Evolutionary conservation across 2,888 invertebrate genomes (phyloP).

Genomic region (Amphipoea lucens): DNA sequence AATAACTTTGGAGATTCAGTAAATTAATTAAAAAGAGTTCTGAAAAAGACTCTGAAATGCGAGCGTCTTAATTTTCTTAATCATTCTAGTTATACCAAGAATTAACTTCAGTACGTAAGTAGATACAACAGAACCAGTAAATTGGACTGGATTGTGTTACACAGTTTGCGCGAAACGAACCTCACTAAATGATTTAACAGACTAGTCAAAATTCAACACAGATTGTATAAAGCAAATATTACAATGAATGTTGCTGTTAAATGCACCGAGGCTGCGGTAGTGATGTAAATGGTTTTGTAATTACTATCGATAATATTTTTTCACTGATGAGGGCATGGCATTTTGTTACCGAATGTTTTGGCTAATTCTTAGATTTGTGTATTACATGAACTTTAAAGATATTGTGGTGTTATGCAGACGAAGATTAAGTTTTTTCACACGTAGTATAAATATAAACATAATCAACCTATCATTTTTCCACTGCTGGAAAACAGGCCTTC

Average conservation of each 20-base stretch:
- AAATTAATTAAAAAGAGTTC: not conserved
- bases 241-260: slow-evolving; percentile 63
- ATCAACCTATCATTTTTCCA: too few species aligned
- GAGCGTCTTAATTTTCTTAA: slow-evolving; percentile 1
- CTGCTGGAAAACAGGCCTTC: too few species aligned
- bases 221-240: slow-evolving; percentile 62
- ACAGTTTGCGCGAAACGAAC: slow-evolving; percentile 46
- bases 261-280: slow-evolving; percentile 44
- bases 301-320: slow-evolving; percentile 39
- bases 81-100: slow-evolving; percentile 20
- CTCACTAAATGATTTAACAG: slow-evolving; percentile 57
- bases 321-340: not conserved
- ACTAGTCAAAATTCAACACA: slow-evolving; percentile 60
- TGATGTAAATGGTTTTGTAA: slow-evolving; percentile 31
- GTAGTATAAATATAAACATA: too few species aligned
- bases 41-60: not conserved
- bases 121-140: slow-evolving; percentile 23
- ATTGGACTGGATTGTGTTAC: slow-evolving; percentile 51
- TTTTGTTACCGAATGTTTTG: not conserved
- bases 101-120: slow-evolving; percentile 28
- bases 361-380: not conserved
- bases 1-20: not conserved
- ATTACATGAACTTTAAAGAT: not conserved
- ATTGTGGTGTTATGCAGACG: not conserved
- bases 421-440: not conserved